These are phyloP conservation scores for Arvicola amphibius DNA, from an alignment of 2,797 vertebrate genomes.

Conservation along the genomic window DNA sequence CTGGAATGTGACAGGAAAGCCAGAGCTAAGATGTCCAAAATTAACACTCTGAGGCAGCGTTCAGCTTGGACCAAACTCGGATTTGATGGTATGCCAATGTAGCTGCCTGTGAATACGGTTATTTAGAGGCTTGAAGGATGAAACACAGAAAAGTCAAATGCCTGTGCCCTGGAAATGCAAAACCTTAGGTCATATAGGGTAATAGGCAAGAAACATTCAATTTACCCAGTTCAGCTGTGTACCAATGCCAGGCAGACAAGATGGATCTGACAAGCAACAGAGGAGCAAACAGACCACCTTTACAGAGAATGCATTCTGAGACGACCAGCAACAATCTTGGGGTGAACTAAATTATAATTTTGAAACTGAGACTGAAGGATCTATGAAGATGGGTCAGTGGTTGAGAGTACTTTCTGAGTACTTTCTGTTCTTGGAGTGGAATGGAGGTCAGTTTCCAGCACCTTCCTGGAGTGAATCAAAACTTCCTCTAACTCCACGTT, in stretches of 20 bases:
- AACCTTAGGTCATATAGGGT: not conserved
- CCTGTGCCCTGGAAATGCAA: not conserved
- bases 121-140: not conserved
- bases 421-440: not conserved
- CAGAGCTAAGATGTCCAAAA: not conserved
- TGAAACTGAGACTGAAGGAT: not conserved
- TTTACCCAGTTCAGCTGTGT: not conserved
- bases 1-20: not conserved
- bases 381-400: not conserved
- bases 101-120: not conserved
- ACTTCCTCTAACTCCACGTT: not conserved
- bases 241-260: not conserved
- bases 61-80: not conserved
- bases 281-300: not conserved
- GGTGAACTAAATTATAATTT: not conserved
- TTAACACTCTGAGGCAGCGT: not conserved
- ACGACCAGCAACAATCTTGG: not conserved
- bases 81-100: not conserved
- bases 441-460: not conserved
- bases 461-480: not conserved
- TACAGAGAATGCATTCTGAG: not conserved
- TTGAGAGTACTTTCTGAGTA: not conserved
- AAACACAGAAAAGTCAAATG: not conserved
- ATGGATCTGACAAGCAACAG: not conserved
- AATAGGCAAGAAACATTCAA: not conserved